Base-by-base conservation (phyloP, 2,797 vertebrate genomes). In the Lacerta agilis region DNA sequence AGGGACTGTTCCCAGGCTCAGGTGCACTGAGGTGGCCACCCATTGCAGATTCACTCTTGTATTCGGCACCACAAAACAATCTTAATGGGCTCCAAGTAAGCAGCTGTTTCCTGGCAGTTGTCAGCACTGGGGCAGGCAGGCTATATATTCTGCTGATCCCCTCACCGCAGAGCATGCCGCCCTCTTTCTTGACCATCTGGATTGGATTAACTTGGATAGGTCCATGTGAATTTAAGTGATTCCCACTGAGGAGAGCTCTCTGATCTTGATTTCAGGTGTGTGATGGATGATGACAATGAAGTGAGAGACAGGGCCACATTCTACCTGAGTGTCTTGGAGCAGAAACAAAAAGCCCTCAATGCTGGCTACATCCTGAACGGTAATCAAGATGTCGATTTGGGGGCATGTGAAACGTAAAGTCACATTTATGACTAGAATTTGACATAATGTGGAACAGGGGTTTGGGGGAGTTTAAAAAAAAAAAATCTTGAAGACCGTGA, bases 251-350 rank as follows among this genome's bases (percentile, higher is more conserved):
- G 20, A 45, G 18, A 67, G 4, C 85, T 75, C 87, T 77, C 91
- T 49, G 43, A 20, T 93, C 90, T 90, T 3, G 10, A 2, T 82
- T 87, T 67, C 85, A 98, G 97, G 87, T 97, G 97, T 91, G 97
- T 97, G 87, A 97, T 98, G 97, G 97, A 98, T 13, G 97, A 97
- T 15, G 97, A 98, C 91, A 97, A 98, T 0, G 97, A 98, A 93
- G 97, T 97, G 9, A 95, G 97, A 86, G 97, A 97, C 92, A 95
- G 97, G 86, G 97, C 97, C 49, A 98, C 97, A 0, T 98, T 98
- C 94, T 98, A 97, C 80, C 93, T 97, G 83, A 97, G 92, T 5
- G 96, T 98, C 36, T 92, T 98, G 90, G 97, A 97, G 88, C 97
- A 97, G 92, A 97, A 96, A 90, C 97, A 98, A 91, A 98, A 97